Conservation (phyloP, 2,797 vertebrate genomes). For the Poecile montanus region DNA sequence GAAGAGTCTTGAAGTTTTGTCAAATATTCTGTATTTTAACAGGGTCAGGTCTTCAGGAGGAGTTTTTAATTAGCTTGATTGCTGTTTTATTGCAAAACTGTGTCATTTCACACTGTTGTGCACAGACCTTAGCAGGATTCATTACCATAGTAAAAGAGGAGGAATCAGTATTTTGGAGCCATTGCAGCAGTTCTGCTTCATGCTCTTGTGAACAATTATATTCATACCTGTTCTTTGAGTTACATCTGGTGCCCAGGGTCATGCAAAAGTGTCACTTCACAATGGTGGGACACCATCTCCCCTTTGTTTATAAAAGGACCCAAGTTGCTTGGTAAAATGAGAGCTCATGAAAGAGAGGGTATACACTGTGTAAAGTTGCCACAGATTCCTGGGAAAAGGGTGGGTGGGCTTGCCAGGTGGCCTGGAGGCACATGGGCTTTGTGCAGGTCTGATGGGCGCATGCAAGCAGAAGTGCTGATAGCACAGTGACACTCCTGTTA, state of each 20-base stretch:
- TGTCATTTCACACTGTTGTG: background rate
- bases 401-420: background rate
- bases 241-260: background rate
- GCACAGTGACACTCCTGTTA: background rate
- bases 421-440: background rate
- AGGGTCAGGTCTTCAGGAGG: background rate
- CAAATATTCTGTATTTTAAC: background rate
- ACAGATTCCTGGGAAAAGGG: background rate
- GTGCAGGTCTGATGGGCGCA: background rate
- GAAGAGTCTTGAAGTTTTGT: background rate
- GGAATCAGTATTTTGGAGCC: fast-evolving
- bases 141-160: background rate
- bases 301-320: background rate
- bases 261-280: background rate
- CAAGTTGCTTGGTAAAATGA: background rate
- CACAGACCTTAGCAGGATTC: background rate
- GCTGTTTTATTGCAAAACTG: background rate
- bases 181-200: background rate
- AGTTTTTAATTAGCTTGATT: background rate
- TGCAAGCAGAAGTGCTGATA: background rate
- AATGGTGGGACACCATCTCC: background rate
- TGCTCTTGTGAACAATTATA: background rate
- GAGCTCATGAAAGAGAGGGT: background rate
- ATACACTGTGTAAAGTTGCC: fast-evolving
- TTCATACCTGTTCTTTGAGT: background rate